Conservation (phyloP, 2,113 vertebrate species). For the Protobothrops mucrosquamatus region DNA sequence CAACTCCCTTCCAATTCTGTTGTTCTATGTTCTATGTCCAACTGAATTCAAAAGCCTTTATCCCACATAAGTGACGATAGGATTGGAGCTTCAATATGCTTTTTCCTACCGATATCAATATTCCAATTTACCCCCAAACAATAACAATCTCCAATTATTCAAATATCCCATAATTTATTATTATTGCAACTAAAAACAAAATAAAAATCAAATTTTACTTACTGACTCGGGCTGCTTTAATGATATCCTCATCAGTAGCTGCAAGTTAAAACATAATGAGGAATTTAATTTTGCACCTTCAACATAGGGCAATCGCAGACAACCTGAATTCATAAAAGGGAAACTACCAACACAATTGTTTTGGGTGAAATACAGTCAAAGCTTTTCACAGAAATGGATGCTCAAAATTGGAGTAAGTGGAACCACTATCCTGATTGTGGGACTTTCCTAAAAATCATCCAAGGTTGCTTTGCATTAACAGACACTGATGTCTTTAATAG, state of each 20-base stretch:
- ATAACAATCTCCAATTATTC: not conserved
- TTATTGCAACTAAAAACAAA: not conserved
- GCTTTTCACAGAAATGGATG: not conserved
- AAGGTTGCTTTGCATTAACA: not conserved
- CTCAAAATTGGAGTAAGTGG: not conserved
- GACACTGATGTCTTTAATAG: not conserved
- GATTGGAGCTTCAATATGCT: not conserved
- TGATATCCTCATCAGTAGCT: constrained; percentile 67
- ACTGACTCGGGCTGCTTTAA: constrained; percentile 58
- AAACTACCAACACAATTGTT: not conserved
- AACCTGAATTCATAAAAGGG: not conserved
- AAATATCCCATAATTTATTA: not conserved
- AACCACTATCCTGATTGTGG: not conserved
- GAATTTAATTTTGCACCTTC: not conserved
- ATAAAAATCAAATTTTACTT: constrained; percentile 47
- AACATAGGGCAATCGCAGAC: not conserved
- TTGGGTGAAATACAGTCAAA: not conserved
- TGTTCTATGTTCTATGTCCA: not conserved
- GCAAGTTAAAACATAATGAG: constrained; percentile 27
- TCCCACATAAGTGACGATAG: not conserved
- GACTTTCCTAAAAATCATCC: not conserved
- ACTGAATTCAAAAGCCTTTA: not conserved
- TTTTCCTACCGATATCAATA: not conserved
- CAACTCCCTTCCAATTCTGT: not conserved
- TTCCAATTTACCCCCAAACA: fast-evolving